Evolutionary conservation across 2,113 vertebrate species (phyloP), one percentile per base, ranked within the genome.

Genomic region (Cinclus cinclus): DNA sequence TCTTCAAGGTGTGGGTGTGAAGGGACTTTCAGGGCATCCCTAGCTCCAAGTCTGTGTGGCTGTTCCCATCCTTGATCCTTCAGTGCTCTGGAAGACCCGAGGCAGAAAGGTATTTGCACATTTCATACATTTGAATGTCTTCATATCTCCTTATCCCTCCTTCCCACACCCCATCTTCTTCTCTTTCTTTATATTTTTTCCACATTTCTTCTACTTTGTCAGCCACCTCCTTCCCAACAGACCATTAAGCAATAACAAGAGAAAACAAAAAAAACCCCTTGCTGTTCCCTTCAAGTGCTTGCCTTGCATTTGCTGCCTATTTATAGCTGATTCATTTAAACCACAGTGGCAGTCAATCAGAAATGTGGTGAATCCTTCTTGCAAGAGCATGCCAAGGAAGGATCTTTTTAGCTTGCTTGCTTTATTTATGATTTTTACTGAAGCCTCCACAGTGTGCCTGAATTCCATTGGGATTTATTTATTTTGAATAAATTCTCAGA

Each of bases 311-410:
- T 84, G 62, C 85, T 94, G 75, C 85, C 92, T 96, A 93, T 96
- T 97, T 95, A 96, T 95, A 96, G 92, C 83, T 85, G 33, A 87
- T 95, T 96, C 76, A 52, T 78, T 95, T 91, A 81, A 87, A 77
- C 95, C 76, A 75, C 7, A 4, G 84, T 91, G 78, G 85, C 96
- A 96, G 90, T 97, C 94, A 96, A 20, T 96, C 85, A 96, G 95
- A 96, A 95, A 90, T 47, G 75, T 87, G 67, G 96, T 91, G 94
- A 97, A 95, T 96, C 94, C 95, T 96, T 58, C 89, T 93, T 94
- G 94, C 89, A 89, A 59, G 55, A 85, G 67, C 3, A 11, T 96
- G 93, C 94, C 94, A 91, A 87, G 92, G 94, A 85, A 89, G 60
- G 80, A 88, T 90, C 78, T 83, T 78, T 93, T 78, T 67, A 58